Conservation (phyloP, 1,140 invertebrate genomes). For the Hyles vespertilio region DNA sequence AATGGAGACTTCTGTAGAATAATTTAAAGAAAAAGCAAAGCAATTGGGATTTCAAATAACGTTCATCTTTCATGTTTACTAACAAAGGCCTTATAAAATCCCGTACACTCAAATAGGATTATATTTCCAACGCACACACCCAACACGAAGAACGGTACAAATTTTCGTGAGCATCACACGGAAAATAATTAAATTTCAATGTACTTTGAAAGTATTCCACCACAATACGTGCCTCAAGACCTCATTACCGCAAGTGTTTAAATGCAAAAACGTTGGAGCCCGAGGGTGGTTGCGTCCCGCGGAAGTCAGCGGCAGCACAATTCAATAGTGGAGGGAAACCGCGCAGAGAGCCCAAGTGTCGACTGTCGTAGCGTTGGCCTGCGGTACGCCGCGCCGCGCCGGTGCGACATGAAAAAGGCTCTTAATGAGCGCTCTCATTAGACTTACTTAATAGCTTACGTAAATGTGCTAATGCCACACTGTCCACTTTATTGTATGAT, state of each 20-base stretch:
- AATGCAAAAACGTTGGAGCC: constrained; percentile 43
- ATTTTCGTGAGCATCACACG: background rate
- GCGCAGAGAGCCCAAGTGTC: constrained; percentile 2
- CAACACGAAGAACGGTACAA: no score
- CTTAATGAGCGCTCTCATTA: constrained; percentile 47
- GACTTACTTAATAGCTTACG: constrained; percentile 18
- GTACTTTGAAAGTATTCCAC: constrained; percentile 4
- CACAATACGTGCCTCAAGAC: constrained; percentile 26
- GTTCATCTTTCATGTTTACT: no score
- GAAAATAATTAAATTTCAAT: constrained; percentile 2
- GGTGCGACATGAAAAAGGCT: constrained; percentile 33
- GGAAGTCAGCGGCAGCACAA: constrained; percentile 33
- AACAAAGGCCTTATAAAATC: no score
- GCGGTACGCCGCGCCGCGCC: constrained; percentile 21
- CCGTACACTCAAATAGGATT: no score
- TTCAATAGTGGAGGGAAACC: constrained; percentile 40
- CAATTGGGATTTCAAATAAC: no score
- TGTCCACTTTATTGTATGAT: background rate
- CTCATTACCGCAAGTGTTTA: constrained; percentile 49
- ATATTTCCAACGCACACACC: no score
- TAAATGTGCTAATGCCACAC: background rate
- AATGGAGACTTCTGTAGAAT: no score
- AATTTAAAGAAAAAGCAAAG: no score
- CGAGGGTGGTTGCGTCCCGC: constrained; percentile 28
- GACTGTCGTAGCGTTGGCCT: no score